Base-by-base conservation (phyloP, 2,113 vertebrate species). In the Pseudopodoces humilis region DNA sequence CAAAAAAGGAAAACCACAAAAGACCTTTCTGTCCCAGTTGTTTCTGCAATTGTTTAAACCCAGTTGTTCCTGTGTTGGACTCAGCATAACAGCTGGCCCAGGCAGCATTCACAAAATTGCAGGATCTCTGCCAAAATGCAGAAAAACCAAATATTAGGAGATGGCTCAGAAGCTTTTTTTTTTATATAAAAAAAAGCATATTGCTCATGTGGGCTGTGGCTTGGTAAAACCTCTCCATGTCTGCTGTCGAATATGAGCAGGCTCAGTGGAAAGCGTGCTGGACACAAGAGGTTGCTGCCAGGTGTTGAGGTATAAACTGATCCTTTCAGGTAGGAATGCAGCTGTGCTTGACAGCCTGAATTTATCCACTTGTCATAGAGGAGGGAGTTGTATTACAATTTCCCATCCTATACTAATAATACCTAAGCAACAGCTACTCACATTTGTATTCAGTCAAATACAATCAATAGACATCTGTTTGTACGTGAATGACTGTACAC, bases 391-490 rank as follows among this genome's bases (percentile, higher is more conserved):
- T 82, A 41, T 9, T 62, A 76, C 87, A 25, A 14, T 97, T 98
- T 97, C 95, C 86, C 67, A 69, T 91, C 94, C 96, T 97, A 78
- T 94, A 74, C 94, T 83, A 95, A 92, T 94, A 95, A 97, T 94
- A 96, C 93, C 90, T 75, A 46, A 87, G 94, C 46, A 93, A 94
- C 91, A 83, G 97, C 97, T 93, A 70, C 84, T 84, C 92, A 82
- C 91, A 83, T 98, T 98, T 97, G 97, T 98, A 96, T 97, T 94
- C 96, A 96, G 97, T 97, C 97, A 97, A 90, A 97, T 97, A 94
- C 95, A 98, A 98, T 98, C 98, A 97, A 98, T 98, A 97, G 95
- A 97, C 98, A 98, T 98, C 98, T 98, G 98, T 94, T 97, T 97
- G 96, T 92, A 97, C 70, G 22, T 58, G 90, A 93, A 90, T 83